Conservation (phyloP, 2,113 vertebrate genomes). For the Bufo gargarizans region DNA sequence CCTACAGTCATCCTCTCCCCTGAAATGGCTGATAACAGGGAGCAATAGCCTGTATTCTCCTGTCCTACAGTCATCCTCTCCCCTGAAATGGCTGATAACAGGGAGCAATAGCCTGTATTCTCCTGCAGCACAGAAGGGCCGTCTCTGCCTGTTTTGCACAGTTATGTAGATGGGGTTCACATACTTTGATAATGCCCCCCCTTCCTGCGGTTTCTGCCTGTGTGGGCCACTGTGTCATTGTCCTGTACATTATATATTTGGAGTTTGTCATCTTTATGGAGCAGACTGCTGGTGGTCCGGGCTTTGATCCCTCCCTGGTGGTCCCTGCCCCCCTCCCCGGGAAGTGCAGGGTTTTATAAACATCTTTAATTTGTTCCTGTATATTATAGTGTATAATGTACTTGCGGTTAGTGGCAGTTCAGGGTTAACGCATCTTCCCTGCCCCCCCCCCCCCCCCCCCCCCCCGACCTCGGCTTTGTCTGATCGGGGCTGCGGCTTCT, state of each 20-base stretch:
- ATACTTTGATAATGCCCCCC: neutral
- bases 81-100: neutral
- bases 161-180: neutral
- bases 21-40: neutral
- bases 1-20: neutral
- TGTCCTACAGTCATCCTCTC: neutral
- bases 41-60: neutral
- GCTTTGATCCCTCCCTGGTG: neutral
- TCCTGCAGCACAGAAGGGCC: neutral
- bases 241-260: neutral
- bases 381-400: slow-evolving; percentile 5
- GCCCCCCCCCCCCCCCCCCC: neutral
- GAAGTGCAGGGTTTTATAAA: neutral
- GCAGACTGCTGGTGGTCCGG: neutral
- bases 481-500: slow-evolving; percentile 15
- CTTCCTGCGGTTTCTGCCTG: neutral
- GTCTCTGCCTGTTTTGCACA: too few relatives aligned
- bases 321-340: neutral
- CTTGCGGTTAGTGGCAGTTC: neutral
- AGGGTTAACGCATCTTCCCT: slow-evolving; percentile 12
- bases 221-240: neutral
- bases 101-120: neutral
- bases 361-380: neutral
- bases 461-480: slow-evolving; percentile 23
- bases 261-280: neutral